Evolutionary conservation across 2,888 invertebrate genomes (phyloP), one percentile per base, ranked within the genome.

Genomic region (Ariolimax columbianus): DNA sequence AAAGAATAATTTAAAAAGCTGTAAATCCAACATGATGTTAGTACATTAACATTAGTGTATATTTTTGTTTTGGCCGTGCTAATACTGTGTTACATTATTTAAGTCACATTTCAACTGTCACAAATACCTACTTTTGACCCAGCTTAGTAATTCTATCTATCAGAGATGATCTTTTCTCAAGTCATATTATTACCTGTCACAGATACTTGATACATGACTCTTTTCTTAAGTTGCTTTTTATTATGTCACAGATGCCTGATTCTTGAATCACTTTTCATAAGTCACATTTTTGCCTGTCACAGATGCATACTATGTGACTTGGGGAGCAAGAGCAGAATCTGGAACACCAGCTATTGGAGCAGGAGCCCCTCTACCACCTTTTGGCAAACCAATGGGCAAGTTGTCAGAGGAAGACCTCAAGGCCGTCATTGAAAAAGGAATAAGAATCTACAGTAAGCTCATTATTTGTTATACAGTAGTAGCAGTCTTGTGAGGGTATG

Each of bases 351-450:
- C 92, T 30, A 90, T 92, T 17, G 93, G 92, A 14, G 92, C 94
- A 43, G 94, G 94, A 11, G 94, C 94, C 19, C 94, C 94, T 2
- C 87, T 94, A 17, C 94, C 94, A 14, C 91, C 93, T 1, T 92
- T 92, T 88, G 95, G 95, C 30, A 95, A 94, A 91, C 91, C 93
- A 38, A 89, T 95, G 14, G 94, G 94, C 26, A 93, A 93, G 89
- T 91, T 95, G 38, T 89, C 90, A 38, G 94, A 94, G 68, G 95
- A 95, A 33, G 96, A 96, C 86, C 92, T 94, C 81, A 91, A 92
- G 79, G 89, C 91, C 17, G 91, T 94, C 78, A 92, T 95, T 38
- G 93, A 94, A 89, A 95, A 94, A 89, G 94, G 94, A 68, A 92
- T 95, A 84, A 88, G 90, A 77, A 90, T 92, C 30, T 94, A 92